These are phyloP conservation scores for Lateolabrax maculatus DNA, from an alignment of 2,797 vertebrate genomes.

Conservation along the genomic window DNA sequence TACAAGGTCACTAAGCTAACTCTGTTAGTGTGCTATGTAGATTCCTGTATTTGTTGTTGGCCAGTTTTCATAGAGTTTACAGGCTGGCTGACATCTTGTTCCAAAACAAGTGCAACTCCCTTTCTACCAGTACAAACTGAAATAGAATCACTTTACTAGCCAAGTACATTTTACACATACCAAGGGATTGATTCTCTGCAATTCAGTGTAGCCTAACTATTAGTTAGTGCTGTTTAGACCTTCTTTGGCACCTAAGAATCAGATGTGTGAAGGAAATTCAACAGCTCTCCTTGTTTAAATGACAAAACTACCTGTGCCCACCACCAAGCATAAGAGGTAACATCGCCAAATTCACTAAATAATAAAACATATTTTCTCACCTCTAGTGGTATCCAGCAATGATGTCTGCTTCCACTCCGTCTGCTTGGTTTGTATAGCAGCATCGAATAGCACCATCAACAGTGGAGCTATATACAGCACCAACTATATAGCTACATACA, in stretches of 20 bases:
- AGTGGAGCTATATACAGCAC: neutral
- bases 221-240: neutral
- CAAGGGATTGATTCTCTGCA: constrained; percentile 9
- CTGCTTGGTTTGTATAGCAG: neutral
- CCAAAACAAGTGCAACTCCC: constrained; percentile 21
- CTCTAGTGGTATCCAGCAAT: neutral
- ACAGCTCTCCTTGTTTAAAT: neutral
- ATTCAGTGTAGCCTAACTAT: constrained; percentile 1
- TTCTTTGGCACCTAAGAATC: constrained; percentile 3
- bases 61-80: constrained; percentile 17
- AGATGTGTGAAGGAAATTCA: constrained; percentile 10
- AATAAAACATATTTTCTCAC: neutral
- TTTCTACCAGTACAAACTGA: constrained; percentile 21
- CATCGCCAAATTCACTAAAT: neutral
- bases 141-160: constrained; percentile 24
- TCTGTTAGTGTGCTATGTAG: neutral
- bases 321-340: neutral
- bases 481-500: neutral
- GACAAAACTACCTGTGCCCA: neutral
- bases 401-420: neutral
- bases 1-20: neutral
- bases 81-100: constrained; percentile 4
- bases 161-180: constrained; percentile 29
- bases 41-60: constrained; percentile 19
- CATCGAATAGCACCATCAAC: neutral